Evolutionary conservation across 2,797 vertebrate species (phyloP), one percentile per base, ranked within the genome.

Genomic region (Euthynnus affinis): DNA sequence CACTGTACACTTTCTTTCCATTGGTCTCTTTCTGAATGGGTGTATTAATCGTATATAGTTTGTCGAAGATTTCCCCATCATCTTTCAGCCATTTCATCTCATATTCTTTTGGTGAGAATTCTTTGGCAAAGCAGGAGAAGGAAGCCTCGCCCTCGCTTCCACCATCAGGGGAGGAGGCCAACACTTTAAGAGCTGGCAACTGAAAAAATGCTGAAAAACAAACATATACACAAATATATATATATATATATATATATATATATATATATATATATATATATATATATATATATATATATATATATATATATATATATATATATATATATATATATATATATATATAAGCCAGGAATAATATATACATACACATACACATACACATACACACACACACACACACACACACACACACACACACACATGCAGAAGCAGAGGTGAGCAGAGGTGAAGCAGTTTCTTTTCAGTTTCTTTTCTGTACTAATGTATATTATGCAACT

Each of bases 41-140:
- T 4, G 61, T 64, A 2, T 12, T 85, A 7, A 76, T 22, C 4
- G 65, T 4, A 0, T 5, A 0, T 2, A 17, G 0, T 18, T 84
- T 0, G 0, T 57, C 2, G 3, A 55, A 1, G 5, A 89, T 1
- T 1, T 23, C 27, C 0, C 27, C 22, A 0, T 55, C 69, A 0
- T 92, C 77, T 53, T 65, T 80, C 27, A 87, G 77, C 97, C 97
- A 98, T 48, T 67, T 92, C 25, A 97, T 80, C 0, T 78, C 56
- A 68, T 90, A 20, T 0, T 18, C 13, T 0, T 80, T 13, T 1
- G 96, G 96, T 2, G 83, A 74, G 92, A 96, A 97, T 9, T 73
- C 49, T 79, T 82, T 93, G 74, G 95, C 92, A 81, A 95, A 59
- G 91, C 96, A 97, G 85, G 91, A 86, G 71, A 96, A 6, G 0